These are phyloP conservation scores for Cremastinae sp. DNA, from an alignment of 2,888 invertebrate species.

Conservation along the genomic window DNA sequence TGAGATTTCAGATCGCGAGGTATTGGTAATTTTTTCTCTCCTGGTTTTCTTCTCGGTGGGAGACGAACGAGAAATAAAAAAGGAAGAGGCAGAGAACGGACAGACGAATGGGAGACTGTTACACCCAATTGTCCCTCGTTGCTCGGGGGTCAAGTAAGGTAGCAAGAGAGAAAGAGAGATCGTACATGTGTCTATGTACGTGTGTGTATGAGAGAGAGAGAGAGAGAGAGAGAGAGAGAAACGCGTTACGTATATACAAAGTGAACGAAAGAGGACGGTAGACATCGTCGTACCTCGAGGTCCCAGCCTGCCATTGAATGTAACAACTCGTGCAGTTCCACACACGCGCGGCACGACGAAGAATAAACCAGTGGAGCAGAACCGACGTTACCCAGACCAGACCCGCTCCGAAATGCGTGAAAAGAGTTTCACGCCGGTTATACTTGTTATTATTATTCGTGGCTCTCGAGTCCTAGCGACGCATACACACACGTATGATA, in stretches of 20 bases:
- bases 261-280: slow-evolving; percentile 66
- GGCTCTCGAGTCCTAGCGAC: slow-evolving; percentile 2
- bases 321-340: slow-evolving; percentile 41
- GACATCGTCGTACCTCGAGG: slow-evolving; percentile 70
- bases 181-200: too few species aligned
- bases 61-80: slow-evolving; percentile 20
- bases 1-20: neutral
- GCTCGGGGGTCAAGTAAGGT: slow-evolving; percentile 80
- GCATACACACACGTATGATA: neutral
- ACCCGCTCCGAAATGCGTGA: slow-evolving; percentile 54
- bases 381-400: slow-evolving; percentile 24
- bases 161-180: slow-evolving; percentile 62
- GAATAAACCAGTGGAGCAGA: slow-evolving; percentile 25
- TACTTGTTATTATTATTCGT: slow-evolving; percentile 33
- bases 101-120: slow-evolving; percentile 79
- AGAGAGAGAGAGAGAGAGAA: slow-evolving; percentile 18
- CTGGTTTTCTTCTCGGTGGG: slow-evolving; percentile 2
- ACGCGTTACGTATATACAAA: neutral
- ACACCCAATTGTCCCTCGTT: slow-evolving; percentile 80
- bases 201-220: too few species aligned
- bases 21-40: neutral
- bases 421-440: slow-evolving; percentile 58
- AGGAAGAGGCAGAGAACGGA: slow-evolving; percentile 60
- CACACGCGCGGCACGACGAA: neutral
- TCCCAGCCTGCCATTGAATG: slow-evolving; percentile 53